Percentiles rank a stretch among this genome's conserved stretches.
Evolutionary conservation across 2,113 vertebrate species (phyloP).

Genomic region (Myrmecophaga tridactyla): DNA sequence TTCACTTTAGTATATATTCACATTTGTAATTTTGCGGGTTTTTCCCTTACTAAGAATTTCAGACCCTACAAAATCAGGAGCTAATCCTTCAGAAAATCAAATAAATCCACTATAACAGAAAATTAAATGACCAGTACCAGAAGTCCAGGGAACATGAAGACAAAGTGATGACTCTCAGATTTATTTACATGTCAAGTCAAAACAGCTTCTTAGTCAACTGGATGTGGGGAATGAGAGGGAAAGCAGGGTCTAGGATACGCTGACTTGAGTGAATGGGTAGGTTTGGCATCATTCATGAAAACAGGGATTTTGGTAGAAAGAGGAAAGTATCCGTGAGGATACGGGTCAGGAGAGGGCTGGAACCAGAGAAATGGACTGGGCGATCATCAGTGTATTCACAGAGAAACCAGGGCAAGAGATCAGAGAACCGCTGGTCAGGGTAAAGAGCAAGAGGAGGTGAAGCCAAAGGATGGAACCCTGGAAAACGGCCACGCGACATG

Average conservation of each 20-base stretch:
- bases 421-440: background rate
- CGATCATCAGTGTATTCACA: background rate
- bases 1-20: background rate
- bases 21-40: background rate
- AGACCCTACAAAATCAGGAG: background rate
- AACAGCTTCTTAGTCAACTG: background rate
- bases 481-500: background rate
- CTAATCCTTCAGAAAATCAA: background rate
- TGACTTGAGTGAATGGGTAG: background rate
- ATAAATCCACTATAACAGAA: background rate
- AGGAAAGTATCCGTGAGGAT: background rate
- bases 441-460: background rate
- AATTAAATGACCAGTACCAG: background rate
- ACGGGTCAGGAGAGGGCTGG: background rate
- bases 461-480: background rate
- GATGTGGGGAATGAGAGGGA: background rate
- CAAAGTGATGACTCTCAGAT: background rate
- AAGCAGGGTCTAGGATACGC: background rate
- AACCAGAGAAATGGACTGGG: background rate
- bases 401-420: background rate
- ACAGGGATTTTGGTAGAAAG: background rate
- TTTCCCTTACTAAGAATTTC: background rate
- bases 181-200: slow-evolving; percentile 21
- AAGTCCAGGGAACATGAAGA: background rate
- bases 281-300: background rate